A percentile compares a stretch with the other conserved stretches of the same genome.
phyloP scores from a whole-genome alignment of 2,113 vertebrate genomes.

The Aspiorhynchus laticeps region DNA sequence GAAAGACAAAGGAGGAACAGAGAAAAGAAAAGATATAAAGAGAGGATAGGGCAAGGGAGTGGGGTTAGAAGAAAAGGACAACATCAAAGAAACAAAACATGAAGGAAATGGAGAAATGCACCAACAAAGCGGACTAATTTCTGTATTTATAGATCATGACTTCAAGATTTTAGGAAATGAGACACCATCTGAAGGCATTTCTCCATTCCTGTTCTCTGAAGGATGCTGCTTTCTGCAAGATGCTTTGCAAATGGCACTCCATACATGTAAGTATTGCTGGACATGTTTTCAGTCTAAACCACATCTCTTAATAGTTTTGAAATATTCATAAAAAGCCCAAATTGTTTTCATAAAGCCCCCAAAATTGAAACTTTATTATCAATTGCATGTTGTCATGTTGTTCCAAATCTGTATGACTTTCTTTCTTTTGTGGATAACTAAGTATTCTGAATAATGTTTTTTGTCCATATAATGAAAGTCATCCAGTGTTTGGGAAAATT shows the following conservation, averaged over 20 bases:
- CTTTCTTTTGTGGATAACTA: neutral
- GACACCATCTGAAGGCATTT: slow-evolving; percentile 43
- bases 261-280: slow-evolving; percentile 52
- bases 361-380: neutral
- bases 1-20: slow-evolving; percentile 68
- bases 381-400: neutral
- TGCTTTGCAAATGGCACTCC: slow-evolving; percentile 61
- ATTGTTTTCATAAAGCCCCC: neutral
- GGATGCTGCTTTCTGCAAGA: slow-evolving; percentile 30
- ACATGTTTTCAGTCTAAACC: slow-evolving; percentile 23
- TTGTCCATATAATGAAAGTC: neutral
- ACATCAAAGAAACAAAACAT: slow-evolving; percentile 43
- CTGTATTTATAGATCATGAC: neutral
- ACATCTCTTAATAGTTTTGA: slow-evolving; percentile 1
- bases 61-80: slow-evolving; percentile 38
- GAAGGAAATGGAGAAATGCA: slow-evolving; percentile 55
- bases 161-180: neutral
- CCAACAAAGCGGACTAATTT: neutral
- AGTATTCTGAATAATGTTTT: neutral
- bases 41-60: slow-evolving; percentile 51
- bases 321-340: neutral
- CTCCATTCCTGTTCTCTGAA: slow-evolving; percentile 50
- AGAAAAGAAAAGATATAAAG: slow-evolving; percentile 55
- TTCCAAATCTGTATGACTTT: neutral
- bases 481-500: neutral